Conservation (phyloP, 2,113 vertebrate species). For the Mus spicilegus region DNA sequence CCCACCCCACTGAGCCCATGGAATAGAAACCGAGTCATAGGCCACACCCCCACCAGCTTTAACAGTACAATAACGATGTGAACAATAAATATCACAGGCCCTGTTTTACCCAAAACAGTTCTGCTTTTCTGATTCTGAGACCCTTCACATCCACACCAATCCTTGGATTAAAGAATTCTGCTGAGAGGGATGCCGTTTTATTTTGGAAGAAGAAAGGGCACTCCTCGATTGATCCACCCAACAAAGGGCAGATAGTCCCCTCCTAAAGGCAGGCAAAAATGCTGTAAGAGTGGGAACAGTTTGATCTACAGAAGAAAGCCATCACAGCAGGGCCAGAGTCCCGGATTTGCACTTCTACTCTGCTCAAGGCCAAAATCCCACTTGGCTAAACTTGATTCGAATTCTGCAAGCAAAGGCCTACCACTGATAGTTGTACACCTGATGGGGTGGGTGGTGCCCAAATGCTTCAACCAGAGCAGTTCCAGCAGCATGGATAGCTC, state of each 20-base stretch:
- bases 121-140: neutral
- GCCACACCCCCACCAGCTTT: neutral
- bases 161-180: conserved; percentile 23
- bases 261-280: neutral
- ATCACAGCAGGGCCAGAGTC: too few species aligned
- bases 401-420: neutral
- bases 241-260: neutral
- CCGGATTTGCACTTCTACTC: too few species aligned
- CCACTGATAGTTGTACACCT: neutral
- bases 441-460: fast-evolving
- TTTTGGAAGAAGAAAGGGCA: neutral
- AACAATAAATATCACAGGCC: too few species aligned
- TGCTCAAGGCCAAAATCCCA: neutral
- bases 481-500: neutral
- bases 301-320: neutral
- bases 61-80: neutral
- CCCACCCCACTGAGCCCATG: neutral
- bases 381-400: neutral
- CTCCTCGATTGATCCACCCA: neutral
- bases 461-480: neutral
- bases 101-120: neutral
- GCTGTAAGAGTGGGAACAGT: neutral
- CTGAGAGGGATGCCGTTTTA: neutral
- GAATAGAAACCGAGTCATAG: too few species aligned
- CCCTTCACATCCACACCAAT: neutral